Percentiles rank a stretch among this genome's conserved stretches.
phyloP scores from a whole-genome alignment of 2,113 vertebrate genomes.

The Psophia crepitans region DNA sequence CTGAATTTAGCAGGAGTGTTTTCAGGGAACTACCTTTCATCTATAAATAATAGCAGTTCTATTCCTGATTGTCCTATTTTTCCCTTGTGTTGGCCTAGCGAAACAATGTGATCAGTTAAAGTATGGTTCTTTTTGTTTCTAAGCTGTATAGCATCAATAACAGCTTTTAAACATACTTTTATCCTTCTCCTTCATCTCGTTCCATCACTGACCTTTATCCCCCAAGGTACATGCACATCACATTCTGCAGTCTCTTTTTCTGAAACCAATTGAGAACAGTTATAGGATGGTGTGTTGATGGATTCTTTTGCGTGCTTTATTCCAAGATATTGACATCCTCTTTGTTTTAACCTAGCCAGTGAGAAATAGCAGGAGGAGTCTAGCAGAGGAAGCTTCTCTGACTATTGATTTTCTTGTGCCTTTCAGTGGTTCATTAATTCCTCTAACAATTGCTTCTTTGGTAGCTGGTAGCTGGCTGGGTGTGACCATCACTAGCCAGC shows the following conservation, averaged over 20 bases:
- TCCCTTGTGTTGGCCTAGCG: background rate
- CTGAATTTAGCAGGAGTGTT: background rate
- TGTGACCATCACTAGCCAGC: background rate
- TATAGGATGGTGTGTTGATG: background rate
- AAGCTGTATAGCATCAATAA: background rate
- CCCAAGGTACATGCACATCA: background rate
- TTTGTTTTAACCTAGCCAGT: conserved; percentile 40
- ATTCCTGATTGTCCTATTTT: background rate
- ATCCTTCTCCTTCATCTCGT: background rate
- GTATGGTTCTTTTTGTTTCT: background rate
- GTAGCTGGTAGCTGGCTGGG: background rate
- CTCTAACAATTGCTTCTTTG: conserved; percentile 37
- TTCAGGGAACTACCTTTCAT: background rate
- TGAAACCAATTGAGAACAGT: background rate
- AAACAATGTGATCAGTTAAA: background rate
- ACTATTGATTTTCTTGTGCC: conserved; percentile 60
- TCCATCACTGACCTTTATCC: background rate
- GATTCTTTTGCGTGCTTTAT: conserved; percentile 9
- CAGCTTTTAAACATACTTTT: background rate
- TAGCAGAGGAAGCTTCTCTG: conserved; percentile 31
- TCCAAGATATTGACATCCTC: background rate
- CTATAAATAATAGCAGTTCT: background rate
- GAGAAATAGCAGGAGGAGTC: background rate
- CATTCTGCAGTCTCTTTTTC: background rate
- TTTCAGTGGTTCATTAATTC: conserved; percentile 55